Evolutionary conservation across 2,113 vertebrate species (phyloP).

Genomic region (Triplophysa rosa): DNA sequence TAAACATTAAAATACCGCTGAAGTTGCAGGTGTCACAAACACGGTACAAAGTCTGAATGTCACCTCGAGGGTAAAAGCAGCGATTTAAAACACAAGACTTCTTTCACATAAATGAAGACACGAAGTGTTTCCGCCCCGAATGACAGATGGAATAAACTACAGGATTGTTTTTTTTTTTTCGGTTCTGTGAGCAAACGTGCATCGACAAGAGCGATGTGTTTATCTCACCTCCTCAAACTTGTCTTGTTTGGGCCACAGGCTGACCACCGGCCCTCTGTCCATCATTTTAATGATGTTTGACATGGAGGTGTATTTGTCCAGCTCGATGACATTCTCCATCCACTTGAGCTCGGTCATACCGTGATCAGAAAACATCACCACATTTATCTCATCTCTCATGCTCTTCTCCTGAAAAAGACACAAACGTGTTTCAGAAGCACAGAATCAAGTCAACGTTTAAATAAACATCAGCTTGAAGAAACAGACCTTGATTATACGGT

Average conservation of each 20-base stretch:
- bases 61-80: neutral
- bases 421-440: neutral
- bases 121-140: neutral
- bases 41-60: constrained; percentile 5
- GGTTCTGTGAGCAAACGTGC: neutral
- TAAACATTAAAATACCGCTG: neutral
- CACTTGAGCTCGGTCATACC: constrained; percentile 93
- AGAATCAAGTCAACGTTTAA: neutral
- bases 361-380: constrained; percentile 92
- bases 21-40: neutral
- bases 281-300: constrained; percentile 81
- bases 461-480: neutral
- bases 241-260: constrained; percentile 82
- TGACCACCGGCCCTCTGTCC: constrained; percentile 89
- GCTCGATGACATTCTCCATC: constrained; percentile 89
- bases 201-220: neutral
- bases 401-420: constrained; percentile 75
- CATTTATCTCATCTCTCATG: constrained; percentile 78
- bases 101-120: neutral
- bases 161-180: neutral
- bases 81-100: neutral
- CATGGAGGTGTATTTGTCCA: constrained; percentile 82
- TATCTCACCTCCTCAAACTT: constrained; percentile 76
- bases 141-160: neutral
- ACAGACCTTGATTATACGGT: constrained; percentile 82